phyloP scores from a whole-genome alignment of 2,113 vertebrate species.

The Phaethornis superciliosus region DNA sequence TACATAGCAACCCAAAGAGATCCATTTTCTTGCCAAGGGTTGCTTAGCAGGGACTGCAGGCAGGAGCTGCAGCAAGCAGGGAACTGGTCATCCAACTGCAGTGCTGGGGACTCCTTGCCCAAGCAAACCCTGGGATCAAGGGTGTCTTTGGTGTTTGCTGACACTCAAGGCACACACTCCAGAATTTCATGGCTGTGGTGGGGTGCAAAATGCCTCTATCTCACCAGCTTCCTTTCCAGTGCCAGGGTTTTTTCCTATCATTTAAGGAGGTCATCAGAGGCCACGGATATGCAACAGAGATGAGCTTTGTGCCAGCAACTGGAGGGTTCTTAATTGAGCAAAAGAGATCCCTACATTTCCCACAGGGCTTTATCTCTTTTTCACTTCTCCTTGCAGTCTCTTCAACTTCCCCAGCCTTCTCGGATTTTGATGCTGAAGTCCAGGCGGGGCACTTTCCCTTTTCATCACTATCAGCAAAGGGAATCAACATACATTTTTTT shows the following conservation, averaged over 20 bases:
- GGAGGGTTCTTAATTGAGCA: background rate
- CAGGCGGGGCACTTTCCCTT: background rate
- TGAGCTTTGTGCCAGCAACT: background rate
- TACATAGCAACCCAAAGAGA: background rate
- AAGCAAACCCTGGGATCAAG: background rate
- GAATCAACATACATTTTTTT: background rate
- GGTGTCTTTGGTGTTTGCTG: background rate
- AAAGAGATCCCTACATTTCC: background rate
- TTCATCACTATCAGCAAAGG: background rate
- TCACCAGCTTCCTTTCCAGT: background rate
- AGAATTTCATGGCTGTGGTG: background rate
- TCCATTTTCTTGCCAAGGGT: background rate
- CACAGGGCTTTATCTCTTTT: background rate
- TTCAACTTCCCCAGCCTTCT: background rate
- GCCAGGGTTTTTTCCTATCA: background rate
- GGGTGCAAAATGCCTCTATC: background rate
- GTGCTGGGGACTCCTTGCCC: background rate
- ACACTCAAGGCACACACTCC: background rate
- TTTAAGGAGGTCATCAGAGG: background rate
- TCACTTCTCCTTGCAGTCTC: background rate
- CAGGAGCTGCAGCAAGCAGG: background rate
- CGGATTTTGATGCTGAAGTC: background rate
- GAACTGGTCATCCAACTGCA: fast-evolving
- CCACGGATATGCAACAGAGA: background rate
- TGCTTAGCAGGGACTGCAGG: background rate